A percentile compares a stretch with the other conserved stretches of the same genome.
Conservation (phyloP, 2,113 vertebrate genomes). For the Rattus norvegicus region GRCr8 NC_086038.1:10344001-10344500, state of each 20-base stretch:
- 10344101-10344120: too few relatives aligned
- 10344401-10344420: neutral
- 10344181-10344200: neutral
- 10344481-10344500: neutral
- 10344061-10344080: neutral
- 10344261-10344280: neutral
- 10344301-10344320: neutral
- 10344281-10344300: neutral
- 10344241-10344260: neutral
- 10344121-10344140: neutral
- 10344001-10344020: neutral
- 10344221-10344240: neutral
- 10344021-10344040: neutral
- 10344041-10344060: neutral
- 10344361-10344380: rapidly evolving
- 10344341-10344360: neutral
- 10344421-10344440: neutral
- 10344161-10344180: neutral
- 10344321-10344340: neutral
- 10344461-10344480: neutral
- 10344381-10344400: neutral
- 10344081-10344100: neutral
- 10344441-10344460: too few relatives aligned
- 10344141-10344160: neutral
- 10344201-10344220: neutral